Evolutionary conservation across 2,113 vertebrate species (phyloP).

Genomic region (Archocentrus centrarchus): DNA sequence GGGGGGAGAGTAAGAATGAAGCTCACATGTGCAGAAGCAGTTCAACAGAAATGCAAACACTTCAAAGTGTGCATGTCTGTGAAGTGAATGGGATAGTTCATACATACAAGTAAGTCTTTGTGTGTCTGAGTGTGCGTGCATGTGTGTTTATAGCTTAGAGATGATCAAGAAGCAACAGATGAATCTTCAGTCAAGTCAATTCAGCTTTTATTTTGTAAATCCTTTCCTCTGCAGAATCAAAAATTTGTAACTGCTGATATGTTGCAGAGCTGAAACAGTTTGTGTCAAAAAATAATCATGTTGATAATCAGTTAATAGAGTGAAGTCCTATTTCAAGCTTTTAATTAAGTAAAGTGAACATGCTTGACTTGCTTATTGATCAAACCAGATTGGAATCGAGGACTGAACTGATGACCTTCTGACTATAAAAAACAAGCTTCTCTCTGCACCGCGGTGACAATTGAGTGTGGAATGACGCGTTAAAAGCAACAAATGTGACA

Average conservation of each 20-base stretch:
- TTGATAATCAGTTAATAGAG: background rate
- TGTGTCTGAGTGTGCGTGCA: background rate
- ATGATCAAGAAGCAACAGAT: background rate
- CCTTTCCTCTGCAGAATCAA: background rate
- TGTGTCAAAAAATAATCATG: background rate
- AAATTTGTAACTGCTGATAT: background rate
- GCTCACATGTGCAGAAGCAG: slow-evolving; percentile 68
- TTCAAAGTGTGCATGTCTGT: slow-evolving; percentile 52
- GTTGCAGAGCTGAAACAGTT: background rate
- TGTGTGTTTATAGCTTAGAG: background rate
- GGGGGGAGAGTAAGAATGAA: slow-evolving; percentile 78
- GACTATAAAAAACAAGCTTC: too few relatives aligned
- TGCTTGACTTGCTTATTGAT: too few relatives aligned
- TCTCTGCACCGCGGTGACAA: too few relatives aligned
- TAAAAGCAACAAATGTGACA: too few relatives aligned
- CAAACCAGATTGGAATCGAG: too few relatives aligned
- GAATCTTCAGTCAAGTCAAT: background rate
- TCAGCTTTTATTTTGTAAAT: background rate
- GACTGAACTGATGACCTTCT: too few relatives aligned
- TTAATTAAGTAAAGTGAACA: background rate
- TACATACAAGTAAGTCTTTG: background rate
- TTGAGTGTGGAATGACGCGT: too few relatives aligned
- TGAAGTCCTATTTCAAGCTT: background rate
- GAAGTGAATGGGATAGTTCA: slow-evolving; percentile 33
- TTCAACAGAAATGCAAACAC: slow-evolving; percentile 64